Conservation (phyloP, 1,140 invertebrate species). For the Sycophaga agraensis region DNA sequence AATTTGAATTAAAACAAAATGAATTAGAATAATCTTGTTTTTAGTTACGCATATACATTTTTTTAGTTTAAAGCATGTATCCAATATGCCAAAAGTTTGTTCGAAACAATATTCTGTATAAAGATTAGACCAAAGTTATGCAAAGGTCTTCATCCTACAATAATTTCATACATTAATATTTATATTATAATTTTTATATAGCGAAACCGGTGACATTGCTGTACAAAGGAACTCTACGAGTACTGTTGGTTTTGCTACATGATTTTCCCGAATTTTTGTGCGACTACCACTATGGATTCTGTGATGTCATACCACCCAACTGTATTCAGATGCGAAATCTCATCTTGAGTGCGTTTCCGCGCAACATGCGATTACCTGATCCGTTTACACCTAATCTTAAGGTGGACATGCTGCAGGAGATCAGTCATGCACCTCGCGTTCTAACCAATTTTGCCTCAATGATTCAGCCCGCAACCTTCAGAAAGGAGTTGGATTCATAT, state of each 20-base stretch:
- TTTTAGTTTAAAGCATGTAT: too few species aligned
- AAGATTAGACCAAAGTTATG: too few species aligned
- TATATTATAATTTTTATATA: not conserved
- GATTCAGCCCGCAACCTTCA: slow-evolving; percentile 86
- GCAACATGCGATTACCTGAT: slow-evolving; percentile 97
- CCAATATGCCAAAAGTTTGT: too few species aligned
- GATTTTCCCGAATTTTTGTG: slow-evolving; percentile 99
- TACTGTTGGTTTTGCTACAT: slow-evolving; percentile 93
- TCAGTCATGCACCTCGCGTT: slow-evolving; percentile 82
- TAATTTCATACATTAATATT: not conserved
- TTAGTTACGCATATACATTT: too few species aligned
- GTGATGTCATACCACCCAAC: slow-evolving; percentile 98
- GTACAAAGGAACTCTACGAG: slow-evolving; percentile 94
- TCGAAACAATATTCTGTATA: too few species aligned
- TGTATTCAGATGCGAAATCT: slow-evolving; percentile 99
- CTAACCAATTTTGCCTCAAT: slow-evolving; percentile 85
- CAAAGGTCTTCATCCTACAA: not conserved
- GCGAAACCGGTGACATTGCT: slow-evolving; percentile 88
- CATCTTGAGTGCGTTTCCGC: slow-evolving; percentile 94
- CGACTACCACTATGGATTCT: slow-evolving; percentile 99
- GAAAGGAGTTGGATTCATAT: slow-evolving; percentile 96
- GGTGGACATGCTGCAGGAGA: slow-evolving; percentile 89
- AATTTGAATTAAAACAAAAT: too few species aligned
- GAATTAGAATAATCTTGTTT: too few species aligned
- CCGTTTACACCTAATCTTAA: slow-evolving; percentile 97